phyloP scores from a whole-genome alignment of 2,888 invertebrate species.

The Chrysotoxum bicinctum region DNA sequence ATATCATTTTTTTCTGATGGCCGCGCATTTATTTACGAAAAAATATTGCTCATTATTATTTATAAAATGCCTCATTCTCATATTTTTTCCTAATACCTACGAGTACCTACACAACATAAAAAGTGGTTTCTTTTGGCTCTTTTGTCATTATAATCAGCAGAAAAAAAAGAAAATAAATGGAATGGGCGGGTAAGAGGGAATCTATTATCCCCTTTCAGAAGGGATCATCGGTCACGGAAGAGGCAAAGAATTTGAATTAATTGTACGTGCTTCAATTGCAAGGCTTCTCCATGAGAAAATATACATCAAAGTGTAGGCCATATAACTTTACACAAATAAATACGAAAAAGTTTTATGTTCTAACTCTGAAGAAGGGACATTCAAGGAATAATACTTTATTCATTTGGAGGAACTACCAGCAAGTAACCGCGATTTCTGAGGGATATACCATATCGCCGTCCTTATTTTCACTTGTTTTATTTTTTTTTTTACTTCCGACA shows the following conservation, averaged over 20 bases:
- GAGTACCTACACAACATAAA: not conserved
- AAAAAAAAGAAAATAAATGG: not conserved
- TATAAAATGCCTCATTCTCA: not conserved
- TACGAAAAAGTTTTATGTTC: not conserved
- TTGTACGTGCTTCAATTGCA: constrained; percentile 19
- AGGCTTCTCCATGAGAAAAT: constrained; percentile 25
- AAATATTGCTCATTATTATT: not conserved
- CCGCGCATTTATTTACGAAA: not conserved
- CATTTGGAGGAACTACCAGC: not conserved
- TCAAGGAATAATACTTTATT: not conserved
- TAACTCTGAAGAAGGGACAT: not conserved
- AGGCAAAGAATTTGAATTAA: constrained; percentile 35
- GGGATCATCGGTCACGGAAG: constrained; percentile 37
- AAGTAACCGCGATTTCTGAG: constrained; percentile 5
- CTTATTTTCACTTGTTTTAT: not conserved
- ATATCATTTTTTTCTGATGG: not conserved
- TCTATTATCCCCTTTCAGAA: constrained; percentile 43
- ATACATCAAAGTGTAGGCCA: not conserved
- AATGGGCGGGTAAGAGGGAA: constrained; percentile 7
- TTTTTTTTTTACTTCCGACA: not conserved
- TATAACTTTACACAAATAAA: constrained; percentile 4
- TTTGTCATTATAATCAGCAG: constrained; percentile 28
- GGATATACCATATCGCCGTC: constrained; percentile 44
- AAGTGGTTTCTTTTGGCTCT: constrained; percentile 38
- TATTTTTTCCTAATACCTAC: not conserved